phyloP scores from a whole-genome alignment of 2,113 vertebrate genomes.

The Otus sunia region DNA sequence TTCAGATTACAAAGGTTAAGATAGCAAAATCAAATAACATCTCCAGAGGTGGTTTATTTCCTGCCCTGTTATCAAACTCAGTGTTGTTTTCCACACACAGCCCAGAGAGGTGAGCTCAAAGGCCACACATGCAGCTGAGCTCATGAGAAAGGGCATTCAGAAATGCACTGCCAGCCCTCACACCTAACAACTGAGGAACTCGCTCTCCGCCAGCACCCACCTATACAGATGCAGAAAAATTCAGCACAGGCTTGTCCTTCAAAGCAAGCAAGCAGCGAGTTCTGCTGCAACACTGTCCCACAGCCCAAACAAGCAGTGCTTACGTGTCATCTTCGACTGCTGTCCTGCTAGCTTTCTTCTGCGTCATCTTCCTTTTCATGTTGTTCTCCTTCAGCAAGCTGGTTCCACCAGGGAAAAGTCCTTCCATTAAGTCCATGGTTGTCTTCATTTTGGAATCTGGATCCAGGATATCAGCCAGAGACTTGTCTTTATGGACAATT shows the following conservation, averaged over 20 bases:
- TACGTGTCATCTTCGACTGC: constrained; percentile 33
- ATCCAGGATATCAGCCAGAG: constrained; percentile 86
- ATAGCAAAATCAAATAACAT: not conserved
- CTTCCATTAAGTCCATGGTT: constrained; percentile 91
- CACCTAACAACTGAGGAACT: not conserved
- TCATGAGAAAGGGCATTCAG: not conserved
- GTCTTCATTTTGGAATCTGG: constrained; percentile 85
- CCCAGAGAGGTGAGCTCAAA: not conserved
- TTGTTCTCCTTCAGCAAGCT: constrained; percentile 64
- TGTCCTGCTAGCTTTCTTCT: constrained; percentile 11
- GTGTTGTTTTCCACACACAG: not conserved
- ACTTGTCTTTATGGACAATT: constrained; percentile 85
- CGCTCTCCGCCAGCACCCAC: not conserved
- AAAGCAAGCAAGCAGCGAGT: not conserved
- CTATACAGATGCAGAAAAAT: not conserved
- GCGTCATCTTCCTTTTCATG: constrained; percentile 59
- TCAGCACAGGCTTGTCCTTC: not conserved
- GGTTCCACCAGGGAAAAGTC: constrained; percentile 79
- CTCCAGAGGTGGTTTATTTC: not conserved
- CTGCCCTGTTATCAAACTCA: not conserved
- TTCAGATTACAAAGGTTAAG: not conserved
- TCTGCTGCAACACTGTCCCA: not conserved
- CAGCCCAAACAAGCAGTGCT: not conserved
- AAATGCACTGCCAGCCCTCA: not conserved
- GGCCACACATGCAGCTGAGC: not conserved